Percentiles rank a stretch among this genome's conserved stretches.
These are phyloP conservation scores for Pimephales promelas DNA, from an alignment of 2,113 vertebrate species.

Conservation along the genomic window DNA sequence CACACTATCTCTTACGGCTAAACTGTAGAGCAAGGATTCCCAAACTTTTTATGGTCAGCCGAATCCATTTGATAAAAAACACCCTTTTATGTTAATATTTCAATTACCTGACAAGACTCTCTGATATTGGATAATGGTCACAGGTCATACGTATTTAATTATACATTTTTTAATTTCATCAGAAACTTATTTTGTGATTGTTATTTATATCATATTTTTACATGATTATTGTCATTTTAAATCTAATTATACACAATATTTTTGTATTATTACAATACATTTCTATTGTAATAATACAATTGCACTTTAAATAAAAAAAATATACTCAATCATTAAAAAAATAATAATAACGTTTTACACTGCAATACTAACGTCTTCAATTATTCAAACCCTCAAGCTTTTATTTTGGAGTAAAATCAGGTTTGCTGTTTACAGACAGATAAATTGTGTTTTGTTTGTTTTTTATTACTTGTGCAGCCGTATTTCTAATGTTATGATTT, in stretches of 20 bases:
- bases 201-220: background rate
- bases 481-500: constrained; percentile 14
- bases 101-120: background rate
- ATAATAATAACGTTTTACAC: too few relatives aligned
- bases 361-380: background rate
- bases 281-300: background rate
- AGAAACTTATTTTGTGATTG: background rate
- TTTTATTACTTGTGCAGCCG: constrained; percentile 37
- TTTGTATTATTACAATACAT: too few relatives aligned
- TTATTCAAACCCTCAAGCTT: background rate
- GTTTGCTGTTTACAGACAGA: background rate
- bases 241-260: background rate
- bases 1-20: background rate
- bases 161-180: background rate
- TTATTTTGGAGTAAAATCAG: background rate
- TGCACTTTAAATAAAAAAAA: background rate
- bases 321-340: background rate
- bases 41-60: background rate
- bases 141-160: background rate
- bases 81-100: background rate
- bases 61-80: background rate
- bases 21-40: background rate
- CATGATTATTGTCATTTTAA: background rate
- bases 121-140: too few relatives aligned
- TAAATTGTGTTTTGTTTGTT: too few relatives aligned